Percentiles rank a stretch among this genome's conserved stretches.
These are phyloP conservation scores for Hylia prasina DNA, from an alignment of 2,113 vertebrate species.

Conservation along the genomic window DNA sequence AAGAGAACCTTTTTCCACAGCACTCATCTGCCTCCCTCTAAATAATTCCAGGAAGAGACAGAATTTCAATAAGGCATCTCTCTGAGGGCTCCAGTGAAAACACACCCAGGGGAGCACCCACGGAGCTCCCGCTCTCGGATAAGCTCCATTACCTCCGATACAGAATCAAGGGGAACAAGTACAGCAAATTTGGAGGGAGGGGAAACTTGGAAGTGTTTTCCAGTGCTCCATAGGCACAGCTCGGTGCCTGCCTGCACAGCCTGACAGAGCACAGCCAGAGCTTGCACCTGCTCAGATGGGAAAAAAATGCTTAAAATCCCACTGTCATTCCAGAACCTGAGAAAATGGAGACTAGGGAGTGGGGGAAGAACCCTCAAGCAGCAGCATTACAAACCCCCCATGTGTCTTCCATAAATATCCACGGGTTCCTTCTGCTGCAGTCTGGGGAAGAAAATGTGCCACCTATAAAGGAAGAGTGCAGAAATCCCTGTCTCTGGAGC, in stretches of 20 bases:
- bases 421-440: not conserved
- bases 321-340: not conserved
- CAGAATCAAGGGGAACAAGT: not conserved
- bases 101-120: not conserved
- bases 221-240: fast-evolving
- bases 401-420: not conserved
- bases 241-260: not conserved
- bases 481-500: not conserved
- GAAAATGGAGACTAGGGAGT: not conserved
- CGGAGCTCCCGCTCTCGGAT: not conserved
- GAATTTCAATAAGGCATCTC: not conserved
- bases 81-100: not conserved
- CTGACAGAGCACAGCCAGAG: not conserved
- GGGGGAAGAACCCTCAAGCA: not conserved
- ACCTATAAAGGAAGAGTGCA: fast-evolving
- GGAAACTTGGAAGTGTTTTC: not conserved
- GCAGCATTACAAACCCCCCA: not conserved
- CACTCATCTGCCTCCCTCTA: not conserved
- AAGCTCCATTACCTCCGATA: not conserved
- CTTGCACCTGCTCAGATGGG: not conserved
- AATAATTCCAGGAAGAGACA: not conserved
- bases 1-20: not conserved
- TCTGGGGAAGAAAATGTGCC: fast-evolving
- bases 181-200: not conserved
- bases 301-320: not conserved